phyloP scores from a whole-genome alignment of 1,140 invertebrate genomes.

The Drosophila sp. region DNA sequence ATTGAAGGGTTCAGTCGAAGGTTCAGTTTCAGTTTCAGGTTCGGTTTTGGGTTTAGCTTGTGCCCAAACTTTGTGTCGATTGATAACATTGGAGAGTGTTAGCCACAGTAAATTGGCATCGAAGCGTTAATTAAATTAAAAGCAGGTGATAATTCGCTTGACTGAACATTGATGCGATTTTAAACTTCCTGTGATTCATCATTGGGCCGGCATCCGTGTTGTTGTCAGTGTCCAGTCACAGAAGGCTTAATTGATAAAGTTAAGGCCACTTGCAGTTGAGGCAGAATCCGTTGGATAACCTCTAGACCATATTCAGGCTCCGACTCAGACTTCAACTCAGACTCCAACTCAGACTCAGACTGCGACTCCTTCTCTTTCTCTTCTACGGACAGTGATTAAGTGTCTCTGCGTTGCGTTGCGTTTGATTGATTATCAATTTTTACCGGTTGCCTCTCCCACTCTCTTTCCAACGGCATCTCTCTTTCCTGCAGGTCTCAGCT shows the following conservation, averaged over 20 bases:
- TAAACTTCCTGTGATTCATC: conserved; percentile 72
- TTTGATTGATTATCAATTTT: conserved; percentile 79
- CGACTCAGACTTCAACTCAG: not conserved
- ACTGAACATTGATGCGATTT: conserved; percentile 37
- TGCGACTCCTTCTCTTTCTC: too few relatives aligned
- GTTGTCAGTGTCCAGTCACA: conserved; percentile 52
- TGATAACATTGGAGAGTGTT: not conserved
- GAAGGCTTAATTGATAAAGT: conserved; percentile 73
- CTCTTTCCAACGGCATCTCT: conserved; percentile 2
- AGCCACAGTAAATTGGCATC: conserved; percentile 42
- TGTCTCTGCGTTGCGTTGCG: conserved; percentile 58
- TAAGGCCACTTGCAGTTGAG: conserved; percentile 43
- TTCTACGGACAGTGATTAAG: conserved; percentile 78
- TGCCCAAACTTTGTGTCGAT: not conserved
- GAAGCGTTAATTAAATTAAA: conserved; percentile 73
- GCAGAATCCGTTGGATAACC: conserved; percentile 14
- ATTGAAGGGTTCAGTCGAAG: not conserved
- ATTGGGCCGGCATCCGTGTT: conserved; percentile 10
- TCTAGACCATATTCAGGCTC: too few relatives aligned
- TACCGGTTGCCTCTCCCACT: conserved; percentile 36
- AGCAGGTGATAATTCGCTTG: conserved; percentile 37
- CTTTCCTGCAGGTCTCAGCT: conserved; percentile 6
- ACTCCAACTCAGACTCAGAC: not conserved
- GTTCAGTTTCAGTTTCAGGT: not conserved
- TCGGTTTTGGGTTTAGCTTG: not conserved